Evolutionary conservation across 2,113 vertebrate species (phyloP).

Genomic region (Poeciliopsis turrubarensis): DNA sequence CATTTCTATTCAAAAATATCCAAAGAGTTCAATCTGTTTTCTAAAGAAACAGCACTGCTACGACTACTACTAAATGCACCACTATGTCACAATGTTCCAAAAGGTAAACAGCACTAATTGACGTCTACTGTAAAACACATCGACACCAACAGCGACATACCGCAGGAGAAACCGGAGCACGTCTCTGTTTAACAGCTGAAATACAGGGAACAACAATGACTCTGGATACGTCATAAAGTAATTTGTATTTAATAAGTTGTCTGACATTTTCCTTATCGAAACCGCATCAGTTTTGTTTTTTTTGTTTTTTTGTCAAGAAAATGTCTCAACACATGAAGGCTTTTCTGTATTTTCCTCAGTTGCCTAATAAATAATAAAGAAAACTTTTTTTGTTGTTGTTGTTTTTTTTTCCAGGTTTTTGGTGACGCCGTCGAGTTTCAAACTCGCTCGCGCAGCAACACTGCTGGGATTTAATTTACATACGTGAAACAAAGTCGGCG

Average conservation of each 20-base stretch:
- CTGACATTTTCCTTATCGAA: neutral
- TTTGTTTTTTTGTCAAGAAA: neutral
- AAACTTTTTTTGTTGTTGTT: too few relatives aligned
- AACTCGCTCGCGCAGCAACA: neutral
- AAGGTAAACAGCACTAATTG: neutral
- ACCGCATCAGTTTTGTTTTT: neutral
- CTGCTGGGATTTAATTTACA: neutral
- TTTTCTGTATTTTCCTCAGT: neutral
- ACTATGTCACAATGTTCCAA: neutral
- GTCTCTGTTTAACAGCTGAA: slow-evolving; percentile 59
- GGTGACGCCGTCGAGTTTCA: neutral
- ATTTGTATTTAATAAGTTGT: too few relatives aligned
- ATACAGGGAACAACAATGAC: slow-evolving; percentile 34
- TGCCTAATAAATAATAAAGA: neutral
- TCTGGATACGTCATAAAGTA: neutral
- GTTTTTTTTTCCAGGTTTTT: neutral
- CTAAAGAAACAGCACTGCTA: neutral
- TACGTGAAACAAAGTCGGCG: neutral
- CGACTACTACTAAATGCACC: neutral
- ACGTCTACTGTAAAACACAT: slow-evolving; percentile 15
- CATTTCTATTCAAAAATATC: neutral
- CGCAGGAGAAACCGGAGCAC: slow-evolving; percentile 24
- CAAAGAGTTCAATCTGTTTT: neutral
- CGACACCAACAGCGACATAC: slow-evolving; percentile 40
- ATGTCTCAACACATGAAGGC: neutral